A percentile compares a stretch with the other conserved stretches of the same genome.
phyloP scores from a whole-genome alignment of 2,797 vertebrate genomes.

The Argya squamiceps region DNA sequence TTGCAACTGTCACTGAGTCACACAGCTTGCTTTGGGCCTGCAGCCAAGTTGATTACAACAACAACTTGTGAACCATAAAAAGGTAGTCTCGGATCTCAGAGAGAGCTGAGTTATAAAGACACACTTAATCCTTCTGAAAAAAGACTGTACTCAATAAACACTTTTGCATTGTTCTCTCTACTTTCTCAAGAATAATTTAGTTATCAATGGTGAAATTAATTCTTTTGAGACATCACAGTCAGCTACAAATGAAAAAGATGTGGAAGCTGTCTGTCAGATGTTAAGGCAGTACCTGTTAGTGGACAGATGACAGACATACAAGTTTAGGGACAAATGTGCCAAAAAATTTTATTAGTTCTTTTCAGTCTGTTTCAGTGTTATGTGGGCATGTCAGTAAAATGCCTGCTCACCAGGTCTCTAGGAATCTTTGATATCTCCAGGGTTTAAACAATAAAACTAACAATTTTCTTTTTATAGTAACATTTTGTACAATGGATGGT shows the following conservation, averaged over 20 bases:
- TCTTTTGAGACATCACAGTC: background rate
- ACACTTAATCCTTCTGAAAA: background rate
- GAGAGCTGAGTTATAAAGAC: background rate
- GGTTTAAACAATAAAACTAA: background rate
- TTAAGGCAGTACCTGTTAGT: background rate
- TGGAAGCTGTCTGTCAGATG: background rate
- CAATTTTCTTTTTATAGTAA: background rate
- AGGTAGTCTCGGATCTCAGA: constrained; percentile 68
- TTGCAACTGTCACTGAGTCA: constrained; percentile 81
- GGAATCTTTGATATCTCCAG: background rate
- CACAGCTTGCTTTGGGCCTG: constrained; percentile 72
- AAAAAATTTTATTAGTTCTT: background rate
- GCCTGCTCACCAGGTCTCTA: background rate
- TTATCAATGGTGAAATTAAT: background rate
- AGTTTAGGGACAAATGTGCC: background rate
- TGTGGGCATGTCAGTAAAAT: background rate
- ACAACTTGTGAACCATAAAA: constrained; percentile 72
- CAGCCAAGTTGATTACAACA: constrained; percentile 77
- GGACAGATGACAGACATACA: background rate
- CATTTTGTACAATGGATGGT: background rate
- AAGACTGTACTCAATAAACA: background rate
- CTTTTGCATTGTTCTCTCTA: background rate
- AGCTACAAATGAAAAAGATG: background rate
- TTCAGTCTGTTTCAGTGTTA: background rate
- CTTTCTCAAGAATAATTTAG: background rate